Base-by-base conservation (phyloP, 2,797 vertebrate genomes). In the Vespertilio murinus region DNA sequence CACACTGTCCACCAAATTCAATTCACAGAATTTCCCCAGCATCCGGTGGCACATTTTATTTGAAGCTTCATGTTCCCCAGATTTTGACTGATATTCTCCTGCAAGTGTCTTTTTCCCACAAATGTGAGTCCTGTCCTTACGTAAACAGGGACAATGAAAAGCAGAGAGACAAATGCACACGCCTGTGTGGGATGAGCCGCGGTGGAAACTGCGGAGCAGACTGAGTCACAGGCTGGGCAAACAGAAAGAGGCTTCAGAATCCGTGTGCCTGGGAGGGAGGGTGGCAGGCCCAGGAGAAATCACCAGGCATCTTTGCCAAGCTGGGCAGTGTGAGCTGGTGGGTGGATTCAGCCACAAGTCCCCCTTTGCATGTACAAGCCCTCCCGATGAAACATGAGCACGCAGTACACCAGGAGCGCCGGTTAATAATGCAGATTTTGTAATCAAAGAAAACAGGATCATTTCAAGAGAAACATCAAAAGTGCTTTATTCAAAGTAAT, bases 331-430 rank as follows among this genome's bases (percentile, higher is more conserved):
- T 91, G 47, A 91, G 96, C 95, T 88, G 96, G 81, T 93, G 91
- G 87, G 95, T 56, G 78, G 95, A 96, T 49, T 94, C 73, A 90
- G 80, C 90, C 79, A 65, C 12, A 95, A 84, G 85, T 49, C 33
- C 56, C 95, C 82, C 92, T 96, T 87, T 85, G 69, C 82, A 91
- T 88, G 83, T 93, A 95, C 93, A 97, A 96, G 92, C 97, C 91
- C 93, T 95, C 96, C 93, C 97, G 91, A 96, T 97, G 94, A 96
- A 97, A 96, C 84, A 42, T 89, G 12, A 23, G 61, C 79, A 96
- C 91, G 75, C 65, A 75, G 56, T 77, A 91, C 88, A 88, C 56
- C 56, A 59, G 56, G 23, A 5, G 23, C 2, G 12, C 56, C 4
- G 4, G 56, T 59, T 59, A 54, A 22, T 22, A 59, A 59, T 59